Percentiles rank a stretch among this genome's conserved stretches.
Conservation (phyloP, 2,797 vertebrate species). For the Eupleurogrammus muticus region DNA sequence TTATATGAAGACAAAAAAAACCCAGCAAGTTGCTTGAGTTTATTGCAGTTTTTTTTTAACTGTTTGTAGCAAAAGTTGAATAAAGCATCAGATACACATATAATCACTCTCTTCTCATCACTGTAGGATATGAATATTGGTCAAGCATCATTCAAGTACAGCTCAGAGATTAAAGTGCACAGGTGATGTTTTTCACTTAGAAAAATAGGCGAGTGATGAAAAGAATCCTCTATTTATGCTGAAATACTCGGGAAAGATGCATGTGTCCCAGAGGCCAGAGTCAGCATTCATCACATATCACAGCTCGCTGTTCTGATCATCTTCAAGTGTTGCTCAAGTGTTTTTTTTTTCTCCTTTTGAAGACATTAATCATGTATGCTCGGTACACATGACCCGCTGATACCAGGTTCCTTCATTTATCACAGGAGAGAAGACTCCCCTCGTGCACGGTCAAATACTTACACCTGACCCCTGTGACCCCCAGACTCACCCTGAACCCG, state of each 20-base stretch:
- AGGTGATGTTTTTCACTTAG: constrained; percentile 35
- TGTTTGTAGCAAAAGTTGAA: constrained; percentile 26
- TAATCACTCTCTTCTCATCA: not conserved
- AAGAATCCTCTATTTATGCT: constrained; percentile 58
- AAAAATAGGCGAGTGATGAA: constrained; percentile 57
- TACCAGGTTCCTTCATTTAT: constrained; percentile 66
- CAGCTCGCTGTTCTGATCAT: constrained; percentile 72
- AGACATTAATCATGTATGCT: constrained; percentile 76
- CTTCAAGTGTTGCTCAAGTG: constrained; percentile 70
- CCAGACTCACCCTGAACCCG: not conserved
- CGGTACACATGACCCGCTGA: constrained; percentile 74
- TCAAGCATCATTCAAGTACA: constrained; percentile 45
- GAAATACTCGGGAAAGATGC: constrained; percentile 59
- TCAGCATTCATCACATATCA: constrained; percentile 70
- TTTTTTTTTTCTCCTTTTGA: constrained; percentile 73
- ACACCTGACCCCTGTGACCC: constrained; percentile 61
- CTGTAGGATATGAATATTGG: constrained; percentile 19
- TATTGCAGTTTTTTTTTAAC: constrained; percentile 41
- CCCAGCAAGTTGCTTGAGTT: constrained; percentile 27
- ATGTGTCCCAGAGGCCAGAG: constrained; percentile 54
- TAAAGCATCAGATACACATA: constrained; percentile 6
- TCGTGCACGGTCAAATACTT: constrained; percentile 63
- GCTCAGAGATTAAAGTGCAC: constrained; percentile 35
- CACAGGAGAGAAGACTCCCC: constrained; percentile 54
- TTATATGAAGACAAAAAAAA: constrained; percentile 34